Evolutionary conservation across 2,113 vertebrate species (phyloP).

Genomic region (Mus musculus): DNA sequence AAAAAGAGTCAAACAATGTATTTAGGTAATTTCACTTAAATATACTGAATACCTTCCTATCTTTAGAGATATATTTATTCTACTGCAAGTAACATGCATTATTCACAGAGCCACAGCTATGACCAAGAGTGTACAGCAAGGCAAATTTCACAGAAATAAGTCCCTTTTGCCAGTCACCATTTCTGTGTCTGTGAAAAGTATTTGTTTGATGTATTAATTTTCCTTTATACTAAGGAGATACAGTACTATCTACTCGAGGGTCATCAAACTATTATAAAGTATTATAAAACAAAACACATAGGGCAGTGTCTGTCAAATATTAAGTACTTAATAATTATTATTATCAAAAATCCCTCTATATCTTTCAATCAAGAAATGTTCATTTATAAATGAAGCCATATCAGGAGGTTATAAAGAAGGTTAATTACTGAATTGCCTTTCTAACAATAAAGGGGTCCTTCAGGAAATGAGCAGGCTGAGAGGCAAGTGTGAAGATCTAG

Average conservation of each 20-base stretch:
- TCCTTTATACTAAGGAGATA: background rate
- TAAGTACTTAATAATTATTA: background rate
- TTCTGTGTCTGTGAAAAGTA: background rate
- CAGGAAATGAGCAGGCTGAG: background rate
- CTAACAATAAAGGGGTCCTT: background rate
- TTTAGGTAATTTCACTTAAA: background rate
- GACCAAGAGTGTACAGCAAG: background rate
- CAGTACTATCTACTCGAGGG: background rate
- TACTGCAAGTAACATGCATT: background rate
- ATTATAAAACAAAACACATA: background rate
- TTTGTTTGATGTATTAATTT: background rate
- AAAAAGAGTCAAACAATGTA: no score
- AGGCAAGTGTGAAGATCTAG: background rate
- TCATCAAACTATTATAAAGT: background rate
- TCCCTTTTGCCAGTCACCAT: background rate
- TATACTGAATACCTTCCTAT: background rate
- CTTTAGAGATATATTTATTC: background rate
- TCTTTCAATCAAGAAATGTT: slow-evolving; percentile 3
- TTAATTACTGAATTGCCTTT: background rate
- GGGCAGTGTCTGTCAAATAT: background rate
- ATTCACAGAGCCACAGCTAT: background rate
- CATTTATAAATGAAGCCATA: background rate
- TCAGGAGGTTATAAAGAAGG: background rate
- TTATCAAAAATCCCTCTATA: background rate
- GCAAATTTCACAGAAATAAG: background rate